These are phyloP conservation scores for Caenorhabditis zanzibari DNA, from an alignment of 2,888 invertebrate genomes.

Conservation along the genomic window DNA sequence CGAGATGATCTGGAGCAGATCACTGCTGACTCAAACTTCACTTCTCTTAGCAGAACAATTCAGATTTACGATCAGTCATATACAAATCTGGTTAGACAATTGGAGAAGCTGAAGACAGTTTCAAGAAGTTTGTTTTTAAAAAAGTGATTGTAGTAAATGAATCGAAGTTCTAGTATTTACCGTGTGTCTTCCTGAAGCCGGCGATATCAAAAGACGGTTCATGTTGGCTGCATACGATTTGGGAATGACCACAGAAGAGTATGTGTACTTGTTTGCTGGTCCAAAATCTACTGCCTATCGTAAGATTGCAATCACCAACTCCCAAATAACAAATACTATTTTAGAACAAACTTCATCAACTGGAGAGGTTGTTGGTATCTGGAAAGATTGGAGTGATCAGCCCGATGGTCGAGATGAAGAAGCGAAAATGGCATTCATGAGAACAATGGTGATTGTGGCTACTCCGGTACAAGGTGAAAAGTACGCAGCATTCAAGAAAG, in stretches of 20 bases:
- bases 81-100: conserved; percentile 45
- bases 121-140: conserved; percentile 53
- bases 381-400: conserved; percentile 64
- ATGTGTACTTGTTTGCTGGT: conserved; percentile 73
- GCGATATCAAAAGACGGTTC: conserved; percentile 51
- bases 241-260: conserved; percentile 73
- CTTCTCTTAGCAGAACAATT: conserved; percentile 47
- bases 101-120: conserved; percentile 56
- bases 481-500: conserved; percentile 72
- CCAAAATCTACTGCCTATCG: conserved; percentile 66
- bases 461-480: conserved; percentile 63
- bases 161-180: conserved; percentile 62
- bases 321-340: not conserved
- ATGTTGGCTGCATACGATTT: conserved; percentile 65
- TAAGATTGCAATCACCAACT: not conserved
- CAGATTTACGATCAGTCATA: conserved; percentile 59
- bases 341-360: conserved; percentile 59
- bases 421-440: conserved; percentile 70
- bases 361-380: conserved; percentile 64
- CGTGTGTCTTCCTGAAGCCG: conserved; percentile 66
- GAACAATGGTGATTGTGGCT: conserved; percentile 68
- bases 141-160: not conserved
- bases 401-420: conserved; percentile 76
- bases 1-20: conserved; percentile 68
- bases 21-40: conserved; percentile 54